Evolutionary conservation across 2,797 vertebrate genomes (phyloP), one percentile per base, ranked within the genome.

Genomic region (Miichthys miiuy): DNA sequence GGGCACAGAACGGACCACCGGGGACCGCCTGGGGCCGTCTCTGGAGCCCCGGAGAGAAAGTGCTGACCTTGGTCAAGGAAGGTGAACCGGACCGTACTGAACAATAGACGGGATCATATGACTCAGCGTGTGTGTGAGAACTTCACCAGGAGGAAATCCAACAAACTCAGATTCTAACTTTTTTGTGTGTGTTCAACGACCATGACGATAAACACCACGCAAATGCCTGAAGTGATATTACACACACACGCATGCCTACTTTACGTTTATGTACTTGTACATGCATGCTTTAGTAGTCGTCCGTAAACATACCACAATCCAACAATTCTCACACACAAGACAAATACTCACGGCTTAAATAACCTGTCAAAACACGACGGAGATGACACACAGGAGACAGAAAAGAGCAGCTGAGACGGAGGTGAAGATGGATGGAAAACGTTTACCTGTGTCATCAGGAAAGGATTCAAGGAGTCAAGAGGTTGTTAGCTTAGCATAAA

Each of bases 331-430:
- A 27, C 70, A 73, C 57, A 50, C 20, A 61, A 61, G 5, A 77
- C 1, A 2, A 38, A 79, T 92, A 94, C 93, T 93, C 80, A 94
- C 93, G 87, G 89, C 68, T 91, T 92, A 17, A 78, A 66, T 13
- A 88, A 86, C 90, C 93, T 94, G 90, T 56, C 52, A 60, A 16
- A 80, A 88, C 72, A 72, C 3, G 61, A 82, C 52, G 6, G 50
- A 75, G 30, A 81, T n/a, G 56, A 77, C 25, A 73, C 44, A 71
- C 44, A 79, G 64, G 75, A 57, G 54, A 81, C 44, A 79, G 41
- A 51, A 20, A 55, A 66, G 20, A 85, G 21, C 10, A 67, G 55
- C 1, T 51, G 58, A 86, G 56, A 63, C 25, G 46, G n/a, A 60
- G 56, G 23, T 21, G 6, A 18, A 52, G 54, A 52, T 12, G 23